Evolutionary conservation across 1,140 invertebrate species (phyloP).

Genomic region (Helicoverpa armigera): DNA sequence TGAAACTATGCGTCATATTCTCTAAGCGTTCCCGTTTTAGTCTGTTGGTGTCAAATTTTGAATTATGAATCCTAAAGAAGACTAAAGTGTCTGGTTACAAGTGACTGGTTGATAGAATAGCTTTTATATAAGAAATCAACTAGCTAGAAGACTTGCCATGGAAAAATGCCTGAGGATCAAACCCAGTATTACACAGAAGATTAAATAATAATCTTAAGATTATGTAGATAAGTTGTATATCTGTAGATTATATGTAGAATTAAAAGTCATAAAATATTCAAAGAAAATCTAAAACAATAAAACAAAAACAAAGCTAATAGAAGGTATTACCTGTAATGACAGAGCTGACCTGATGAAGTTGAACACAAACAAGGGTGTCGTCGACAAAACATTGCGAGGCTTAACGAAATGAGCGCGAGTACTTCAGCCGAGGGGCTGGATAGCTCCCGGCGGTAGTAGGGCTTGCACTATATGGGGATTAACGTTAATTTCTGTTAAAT

Average conservation of each 20-base stretch:
- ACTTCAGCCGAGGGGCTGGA: slow-evolving; percentile 10
- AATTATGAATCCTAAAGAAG: neutral
- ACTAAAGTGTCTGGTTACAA: no score
- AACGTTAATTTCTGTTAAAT: neutral
- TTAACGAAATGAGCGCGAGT: slow-evolving; percentile 32
- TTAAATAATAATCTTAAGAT: no score
- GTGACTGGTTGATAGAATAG: no score
- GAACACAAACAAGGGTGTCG: slow-evolving; percentile 35
- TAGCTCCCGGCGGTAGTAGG: slow-evolving; percentile 10
- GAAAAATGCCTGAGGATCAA: no score
- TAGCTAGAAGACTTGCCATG: no score
- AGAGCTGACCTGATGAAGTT: slow-evolving; percentile 15
- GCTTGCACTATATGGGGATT: neutral
- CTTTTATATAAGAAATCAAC: no score
- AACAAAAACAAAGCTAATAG: slow-evolving; percentile 4
- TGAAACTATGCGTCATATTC: slow-evolving; percentile 1
- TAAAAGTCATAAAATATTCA: neutral
- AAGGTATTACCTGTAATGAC: slow-evolving; percentile 25
- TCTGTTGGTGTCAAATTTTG: neutral
- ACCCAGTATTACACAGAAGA: no score
- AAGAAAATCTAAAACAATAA: neutral
- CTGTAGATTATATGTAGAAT: neutral
- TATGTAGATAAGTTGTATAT: no score
- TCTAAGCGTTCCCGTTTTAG: neutral
- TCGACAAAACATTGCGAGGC: slow-evolving; percentile 30